Evolutionary conservation across 2,797 vertebrate species (phyloP), one percentile per base, ranked within the genome.

Genomic region (Anniella stebbinsi): DNA sequence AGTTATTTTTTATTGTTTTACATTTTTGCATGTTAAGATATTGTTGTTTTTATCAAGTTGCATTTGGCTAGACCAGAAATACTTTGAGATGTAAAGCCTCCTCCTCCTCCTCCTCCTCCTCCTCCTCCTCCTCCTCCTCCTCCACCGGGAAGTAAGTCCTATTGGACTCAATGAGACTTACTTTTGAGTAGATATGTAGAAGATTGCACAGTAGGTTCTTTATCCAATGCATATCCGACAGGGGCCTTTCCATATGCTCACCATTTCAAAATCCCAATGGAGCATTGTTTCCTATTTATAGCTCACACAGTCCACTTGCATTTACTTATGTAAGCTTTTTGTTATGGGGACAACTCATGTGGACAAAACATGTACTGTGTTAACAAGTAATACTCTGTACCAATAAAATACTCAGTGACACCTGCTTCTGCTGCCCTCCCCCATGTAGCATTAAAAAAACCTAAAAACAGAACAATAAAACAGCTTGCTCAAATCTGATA

Each of bases 401-500:
- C 2, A 28, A 4, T 18, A 45, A 72, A 60, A 30, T 13, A 38
- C 7, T 30, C 77, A 86, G 21, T 69, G 66, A 70, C 82, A 38
- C 66, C 66, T 38, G 60, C 72, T n/a, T 4, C 36, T 21, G 7
- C 72, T 2, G 60, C 60, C 23, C 23, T 63, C 21, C 4, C 18
- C 1, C 25, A 41, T 54, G 28, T 13, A 85, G 63, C n/a, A 45
- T n/a, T 54, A 11, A 63, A 30, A 51, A 48, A 66, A 66, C 54
- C n/a, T n/a, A n/a, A n/a, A n/a, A n/a, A n/a, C n/a, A 72, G 85
- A 21, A 28, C 38, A 30, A 60, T 30, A 51, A 84, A 36, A 11
- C 3, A 69, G n/a, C 15, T 36, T 66, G 41, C 67, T 88, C 70
- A 90, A 84, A 66, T 78, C n/a, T 23, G 73, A 82, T 90, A 84